These are phyloP conservation scores for Chrysomela aeneicollis DNA, from an alignment of 2,888 invertebrate species.

Conservation along the genomic window DNA sequence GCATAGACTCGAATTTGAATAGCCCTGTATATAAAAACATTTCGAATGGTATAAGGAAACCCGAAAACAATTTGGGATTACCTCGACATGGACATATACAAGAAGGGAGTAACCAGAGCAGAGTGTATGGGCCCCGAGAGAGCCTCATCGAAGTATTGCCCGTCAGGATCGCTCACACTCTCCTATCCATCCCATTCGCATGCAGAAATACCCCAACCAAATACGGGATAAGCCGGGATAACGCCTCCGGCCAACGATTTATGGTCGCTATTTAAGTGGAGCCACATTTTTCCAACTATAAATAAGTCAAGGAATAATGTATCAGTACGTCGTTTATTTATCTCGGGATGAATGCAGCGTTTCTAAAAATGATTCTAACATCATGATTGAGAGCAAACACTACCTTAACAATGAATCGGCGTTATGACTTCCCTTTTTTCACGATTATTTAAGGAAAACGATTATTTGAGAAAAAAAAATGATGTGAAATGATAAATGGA, in stretches of 20 bases:
- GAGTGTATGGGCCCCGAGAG: constrained; percentile 49
- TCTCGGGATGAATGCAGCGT: no score
- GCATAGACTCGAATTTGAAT: no score
- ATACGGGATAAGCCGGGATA: constrained; percentile 39
- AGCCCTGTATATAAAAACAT: no score
- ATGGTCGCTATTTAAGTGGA: constrained; percentile 35
- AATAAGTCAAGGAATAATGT: constrained; percentile 33
- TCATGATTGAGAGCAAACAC: no score
- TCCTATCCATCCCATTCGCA: constrained; percentile 55
- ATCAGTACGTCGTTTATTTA: constrained; percentile 19
- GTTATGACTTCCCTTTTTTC: no score
- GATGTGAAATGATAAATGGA: no score
- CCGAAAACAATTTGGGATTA: constrained; percentile 7
- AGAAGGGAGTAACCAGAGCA: constrained; percentile 47
- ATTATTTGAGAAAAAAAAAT: no score
- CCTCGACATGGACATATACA: constrained; percentile 20
- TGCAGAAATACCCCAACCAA: constrained; percentile 52
- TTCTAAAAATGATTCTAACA: no score
- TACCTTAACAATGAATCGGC: no score
- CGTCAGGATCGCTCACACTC: constrained; percentile 56
- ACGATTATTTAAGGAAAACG: no score
- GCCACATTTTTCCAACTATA: constrained; percentile 35
- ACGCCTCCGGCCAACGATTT: constrained; percentile 44
- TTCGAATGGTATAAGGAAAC: not conserved
- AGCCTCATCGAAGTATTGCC: constrained; percentile 52